Percentiles rank a stretch among this genome's conserved stretches.
Conservation (phyloP, 2,888 invertebrate genomes). For the Azorinus chamasolen region DNA sequence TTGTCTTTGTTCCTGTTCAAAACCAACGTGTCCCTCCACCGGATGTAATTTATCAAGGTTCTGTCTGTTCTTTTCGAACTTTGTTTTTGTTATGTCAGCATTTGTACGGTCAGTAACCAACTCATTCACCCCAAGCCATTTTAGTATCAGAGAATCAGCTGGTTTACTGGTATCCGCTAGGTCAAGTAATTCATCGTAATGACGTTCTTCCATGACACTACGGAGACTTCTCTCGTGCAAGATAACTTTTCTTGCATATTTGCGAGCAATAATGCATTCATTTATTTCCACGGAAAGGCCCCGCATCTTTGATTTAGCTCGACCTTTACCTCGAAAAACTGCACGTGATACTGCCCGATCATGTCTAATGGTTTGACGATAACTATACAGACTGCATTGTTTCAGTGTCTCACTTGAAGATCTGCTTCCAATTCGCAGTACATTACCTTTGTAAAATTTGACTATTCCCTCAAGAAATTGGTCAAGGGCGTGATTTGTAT, state of each 20-base stretch:
- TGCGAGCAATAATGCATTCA: slow-evolving; percentile 60
- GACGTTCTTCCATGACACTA: slow-evolving; percentile 46
- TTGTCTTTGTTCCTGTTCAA: slow-evolving; percentile 51
- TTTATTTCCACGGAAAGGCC: slow-evolving; percentile 63
- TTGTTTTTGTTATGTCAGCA: slow-evolving; percentile 39
- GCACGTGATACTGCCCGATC: slow-evolving; percentile 43
- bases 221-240: slow-evolving; percentile 73
- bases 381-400: slow-evolving; percentile 57
- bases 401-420: slow-evolving; percentile 77
- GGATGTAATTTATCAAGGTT: slow-evolving; percentile 61
- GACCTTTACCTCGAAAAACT: slow-evolving; percentile 47
- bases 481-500: slow-evolving; percentile 86
- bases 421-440: slow-evolving; percentile 83
- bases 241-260: slow-evolving; percentile 70
- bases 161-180: slow-evolving; percentile 36
- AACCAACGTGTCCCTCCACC: slow-evolving; percentile 66
- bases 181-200: slow-evolving; percentile 25
- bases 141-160: slow-evolving; percentile 57
- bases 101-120: slow-evolving; percentile 44
- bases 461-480: slow-evolving; percentile 85
- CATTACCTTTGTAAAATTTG: slow-evolving; percentile 70
- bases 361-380: slow-evolving; percentile 51
- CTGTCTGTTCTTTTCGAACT: not conserved
- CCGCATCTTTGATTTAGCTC: slow-evolving; percentile 64
- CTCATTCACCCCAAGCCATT: slow-evolving; percentile 71